These are phyloP conservation scores for Selenia dentaria DNA, from an alignment of 2,888 invertebrate species.

Conservation along the genomic window DNA sequence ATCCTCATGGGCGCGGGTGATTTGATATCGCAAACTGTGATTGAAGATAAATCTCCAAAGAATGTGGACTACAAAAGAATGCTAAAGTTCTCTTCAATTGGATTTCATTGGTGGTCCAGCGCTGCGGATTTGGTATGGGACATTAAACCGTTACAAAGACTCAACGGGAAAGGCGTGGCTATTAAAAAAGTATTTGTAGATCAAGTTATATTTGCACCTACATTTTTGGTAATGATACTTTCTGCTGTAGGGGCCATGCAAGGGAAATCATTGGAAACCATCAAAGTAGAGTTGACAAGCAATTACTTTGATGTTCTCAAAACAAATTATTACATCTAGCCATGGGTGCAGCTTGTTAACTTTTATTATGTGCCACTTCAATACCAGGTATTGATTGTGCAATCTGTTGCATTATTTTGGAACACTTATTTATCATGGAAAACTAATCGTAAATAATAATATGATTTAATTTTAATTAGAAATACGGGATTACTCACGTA, in stretches of 20 bases:
- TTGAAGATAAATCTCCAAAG: constrained; percentile 79
- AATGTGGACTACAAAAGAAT: constrained; percentile 84
- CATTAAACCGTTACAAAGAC: constrained; percentile 86
- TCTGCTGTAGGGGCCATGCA: constrained; percentile 84
- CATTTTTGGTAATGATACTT: constrained; percentile 85
- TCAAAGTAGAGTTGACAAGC: constrained; percentile 79
- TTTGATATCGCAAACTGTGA: constrained; percentile 88
- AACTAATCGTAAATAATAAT: constrained; percentile 83
- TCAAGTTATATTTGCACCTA: constrained; percentile 90
- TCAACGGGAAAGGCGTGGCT: constrained; percentile 81
- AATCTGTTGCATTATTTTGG: constrained; percentile 92
- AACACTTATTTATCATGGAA: constrained; percentile 93
- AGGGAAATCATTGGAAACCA: constrained; percentile 76
- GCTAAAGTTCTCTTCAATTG: constrained; percentile 87
- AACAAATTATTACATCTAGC: constrained; percentile 92
- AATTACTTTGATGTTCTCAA: constrained; percentile 87
- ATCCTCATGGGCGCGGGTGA: constrained; percentile 91
- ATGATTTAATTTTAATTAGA: no score
- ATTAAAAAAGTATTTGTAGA: constrained; percentile 89
- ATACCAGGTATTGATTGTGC: constrained; percentile 92
- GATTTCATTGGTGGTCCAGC: constrained; percentile 90
- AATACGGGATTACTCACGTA: no score
- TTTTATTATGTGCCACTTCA: constrained; percentile 93
- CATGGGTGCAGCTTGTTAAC: constrained; percentile 92
- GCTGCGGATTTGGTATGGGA: constrained; percentile 88